phyloP scores from a whole-genome alignment of 2,113 vertebrate genomes.

The Oryzias curvinotus region DNA sequence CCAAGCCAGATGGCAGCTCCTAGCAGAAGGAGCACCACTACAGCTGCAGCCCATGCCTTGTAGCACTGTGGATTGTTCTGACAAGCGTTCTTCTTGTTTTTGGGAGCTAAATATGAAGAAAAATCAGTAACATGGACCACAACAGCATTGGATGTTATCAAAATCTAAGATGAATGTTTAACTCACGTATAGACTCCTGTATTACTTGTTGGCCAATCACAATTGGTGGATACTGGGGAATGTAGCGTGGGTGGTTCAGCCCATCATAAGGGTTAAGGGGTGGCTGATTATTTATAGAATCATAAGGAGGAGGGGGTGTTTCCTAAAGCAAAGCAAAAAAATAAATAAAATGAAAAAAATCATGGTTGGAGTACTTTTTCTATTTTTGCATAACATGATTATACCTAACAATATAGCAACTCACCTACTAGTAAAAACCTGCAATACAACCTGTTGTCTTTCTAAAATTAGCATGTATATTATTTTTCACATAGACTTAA shows the following conservation, averaged over 20 bases:
- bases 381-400: background rate
- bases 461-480: background rate
- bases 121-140: background rate
- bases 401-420: background rate
- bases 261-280: constrained; percentile 57
- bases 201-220: constrained; percentile 30
- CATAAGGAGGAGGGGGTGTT: constrained; percentile 66
- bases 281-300: constrained; percentile 46
- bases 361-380: background rate
- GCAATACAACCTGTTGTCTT: background rate
- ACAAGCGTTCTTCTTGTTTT: constrained; percentile 39
- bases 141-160: background rate
- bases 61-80: constrained; percentile 27
- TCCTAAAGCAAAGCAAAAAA: constrained; percentile 36
- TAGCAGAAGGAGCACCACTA: constrained; percentile 57
- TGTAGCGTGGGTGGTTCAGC: constrained; percentile 54
- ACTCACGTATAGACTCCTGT: constrained; percentile 45
- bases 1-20: constrained; percentile 72
- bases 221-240: constrained; percentile 53
- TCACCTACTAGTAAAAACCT: background rate
- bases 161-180: background rate
- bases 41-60: constrained; percentile 25
- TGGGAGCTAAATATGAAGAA: constrained; percentile 41
- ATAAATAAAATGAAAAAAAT: background rate
- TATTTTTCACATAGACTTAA: constrained; percentile 10